These are phyloP conservation scores for Cynodonichthys magdalenae DNA, from an alignment of 2,797 vertebrate genomes.

Conservation along the genomic window DNA sequence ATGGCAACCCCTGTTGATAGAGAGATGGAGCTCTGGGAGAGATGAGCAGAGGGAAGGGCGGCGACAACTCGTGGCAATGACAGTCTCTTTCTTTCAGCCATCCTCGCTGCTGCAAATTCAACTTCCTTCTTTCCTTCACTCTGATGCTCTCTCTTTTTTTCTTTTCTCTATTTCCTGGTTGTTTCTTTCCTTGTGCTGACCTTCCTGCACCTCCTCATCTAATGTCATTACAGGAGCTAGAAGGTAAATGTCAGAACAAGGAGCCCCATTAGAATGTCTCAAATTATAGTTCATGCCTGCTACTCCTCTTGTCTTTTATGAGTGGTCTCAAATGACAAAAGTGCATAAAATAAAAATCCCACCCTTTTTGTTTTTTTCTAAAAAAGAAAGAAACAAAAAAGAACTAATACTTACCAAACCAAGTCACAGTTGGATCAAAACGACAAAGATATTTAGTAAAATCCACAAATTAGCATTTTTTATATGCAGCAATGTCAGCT, in stretches of 20 bases:
- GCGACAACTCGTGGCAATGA: constrained; percentile 57
- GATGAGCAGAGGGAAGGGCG: constrained; percentile 50
- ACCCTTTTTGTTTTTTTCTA: constrained; percentile 8
- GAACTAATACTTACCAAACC: neutral
- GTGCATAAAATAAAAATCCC: constrained; percentile 13
- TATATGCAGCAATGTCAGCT: neutral
- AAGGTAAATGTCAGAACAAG: constrained; percentile 62
- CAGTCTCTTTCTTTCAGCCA: constrained; percentile 44
- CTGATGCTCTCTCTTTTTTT: neutral
- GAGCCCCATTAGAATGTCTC: constrained; percentile 43
- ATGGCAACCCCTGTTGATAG: constrained; percentile 78
- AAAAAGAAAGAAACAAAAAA: neutral
- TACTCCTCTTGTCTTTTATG: constrained; percentile 15
- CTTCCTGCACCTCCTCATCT: constrained; percentile 25
- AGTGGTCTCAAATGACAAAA: constrained; percentile 22
- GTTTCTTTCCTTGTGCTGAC: constrained; percentile 5
- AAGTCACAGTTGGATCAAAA: neutral
- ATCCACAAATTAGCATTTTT: neutral
- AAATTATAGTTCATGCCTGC: constrained; percentile 29
- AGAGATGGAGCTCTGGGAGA: constrained; percentile 64
- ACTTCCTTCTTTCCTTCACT: constrained; percentile 16
- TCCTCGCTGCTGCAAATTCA: constrained; percentile 21
- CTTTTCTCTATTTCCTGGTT: neutral
- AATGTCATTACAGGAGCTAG: constrained; percentile 36
- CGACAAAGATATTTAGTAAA: neutral